Evolutionary conservation across 2,888 invertebrate genomes (phyloP), one percentile per base, ranked within the genome.

Genomic region (Chloroclysta siterata): DNA sequence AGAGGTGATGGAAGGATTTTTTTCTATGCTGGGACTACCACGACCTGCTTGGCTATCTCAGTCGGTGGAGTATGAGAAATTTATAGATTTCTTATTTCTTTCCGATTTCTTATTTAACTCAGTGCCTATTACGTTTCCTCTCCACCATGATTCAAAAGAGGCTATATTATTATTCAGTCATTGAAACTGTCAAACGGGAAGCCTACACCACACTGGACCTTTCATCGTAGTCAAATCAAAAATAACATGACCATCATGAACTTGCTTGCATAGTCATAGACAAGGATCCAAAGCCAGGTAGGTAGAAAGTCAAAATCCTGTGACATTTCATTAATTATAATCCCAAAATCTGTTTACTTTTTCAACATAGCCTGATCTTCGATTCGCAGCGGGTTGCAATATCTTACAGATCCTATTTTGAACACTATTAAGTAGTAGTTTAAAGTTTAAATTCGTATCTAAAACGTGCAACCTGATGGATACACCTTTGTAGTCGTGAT

Each of bases 241-340:
- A 15, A 8, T 15, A 17, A 44, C 3, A 39, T 39, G 36, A 39
- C 3, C 3, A 39, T 44, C 15, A 15, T 14, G 28, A n/a, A 28
- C 0, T 29, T 29, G n/a, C 36, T 47, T 55, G 54, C 33, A 33
- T 46, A 44, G 36, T 28, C 42, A 17, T 13, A 47, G 13, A 47
- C 28, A 13, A 53, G n/a, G 5, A 33, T 51, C 33, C 60, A 57
- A 65, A 50, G 60, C 61, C 83, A 83, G 83, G 82, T 83, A 85
- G 77, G 72, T 69, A 71, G 63, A 72, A 77, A 77, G 78, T 81
- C 79, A 79, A 75, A 78, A 77, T 77, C 72, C 62, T 70, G 77
- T 84, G 87, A 87, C 86, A 84, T 84, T 85, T 85, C 87, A 89
- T 88, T 85, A 88, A 87, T 87, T 85, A 84, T 84, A 85, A 86